phyloP scores from a whole-genome alignment of 2,888 invertebrate species.

The Psylliodes chrysocephalus region DNA sequence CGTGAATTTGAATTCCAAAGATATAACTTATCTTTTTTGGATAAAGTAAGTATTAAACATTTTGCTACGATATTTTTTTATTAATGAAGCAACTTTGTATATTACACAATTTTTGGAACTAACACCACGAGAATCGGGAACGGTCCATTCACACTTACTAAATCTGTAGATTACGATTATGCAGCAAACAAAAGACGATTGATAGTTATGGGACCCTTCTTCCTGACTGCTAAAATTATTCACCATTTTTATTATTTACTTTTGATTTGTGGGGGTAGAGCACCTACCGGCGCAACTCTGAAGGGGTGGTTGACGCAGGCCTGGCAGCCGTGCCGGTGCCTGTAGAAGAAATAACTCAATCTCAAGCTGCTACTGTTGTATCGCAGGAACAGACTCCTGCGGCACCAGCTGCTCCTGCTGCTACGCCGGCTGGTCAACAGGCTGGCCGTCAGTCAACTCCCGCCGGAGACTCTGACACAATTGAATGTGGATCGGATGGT shows the following conservation, averaged over 20 bases:
- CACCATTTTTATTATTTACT: slow-evolving; percentile 29
- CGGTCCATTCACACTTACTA: too few relatives aligned
- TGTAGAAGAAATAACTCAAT: slow-evolving; percentile 62
- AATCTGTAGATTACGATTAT: too few relatives aligned
- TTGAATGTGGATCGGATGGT: slow-evolving; percentile 73
- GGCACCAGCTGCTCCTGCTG: slow-evolving; percentile 77
- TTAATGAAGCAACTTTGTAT: too few relatives aligned
- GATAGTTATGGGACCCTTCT: slow-evolving; percentile 29
- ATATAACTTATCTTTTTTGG: too few relatives aligned
- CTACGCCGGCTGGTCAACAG: slow-evolving; percentile 69
- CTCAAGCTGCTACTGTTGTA: slow-evolving; percentile 57
- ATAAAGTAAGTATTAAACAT: too few relatives aligned
- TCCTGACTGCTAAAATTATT: slow-evolving; percentile 30
- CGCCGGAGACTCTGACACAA: slow-evolving; percentile 64
- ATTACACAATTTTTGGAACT: too few relatives aligned
- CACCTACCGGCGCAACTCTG: slow-evolving; percentile 66
- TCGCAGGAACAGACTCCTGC: slow-evolving; percentile 62
- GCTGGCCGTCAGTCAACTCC: slow-evolving; percentile 64
- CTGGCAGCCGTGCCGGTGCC: slow-evolving; percentile 63
- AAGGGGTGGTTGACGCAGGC: slow-evolving; percentile 64
- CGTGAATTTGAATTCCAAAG: too few relatives aligned
- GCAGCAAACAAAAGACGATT: not conserved
- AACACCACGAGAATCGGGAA: too few relatives aligned
- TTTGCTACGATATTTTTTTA: too few relatives aligned
- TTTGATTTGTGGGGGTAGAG: slow-evolving; percentile 60